Conservation (phyloP, 2,797 vertebrate genomes). For the Sandelia bainsii region DNA sequence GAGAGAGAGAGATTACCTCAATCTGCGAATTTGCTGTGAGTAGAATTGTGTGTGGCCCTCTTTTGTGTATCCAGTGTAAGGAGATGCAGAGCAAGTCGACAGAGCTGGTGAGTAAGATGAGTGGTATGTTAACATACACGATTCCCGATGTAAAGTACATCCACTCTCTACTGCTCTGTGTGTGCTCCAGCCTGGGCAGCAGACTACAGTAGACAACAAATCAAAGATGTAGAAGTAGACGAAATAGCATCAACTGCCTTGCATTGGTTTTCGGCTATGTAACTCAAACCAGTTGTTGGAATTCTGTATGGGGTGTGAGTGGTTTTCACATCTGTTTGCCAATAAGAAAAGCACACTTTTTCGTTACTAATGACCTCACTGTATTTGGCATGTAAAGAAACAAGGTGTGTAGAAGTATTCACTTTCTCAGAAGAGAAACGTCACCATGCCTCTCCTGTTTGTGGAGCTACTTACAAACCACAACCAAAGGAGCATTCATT, state of each 20-base stretch:
- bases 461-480: conserved; percentile 55
- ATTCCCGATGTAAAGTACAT: conserved; percentile 58
- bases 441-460: conserved; percentile 41
- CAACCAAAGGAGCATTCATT: conserved; percentile 26
- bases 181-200: conserved; percentile 34
- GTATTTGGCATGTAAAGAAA: conserved; percentile 60
- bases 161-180: conserved; percentile 37
- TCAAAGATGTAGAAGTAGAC: conserved; percentile 70
- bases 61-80: conserved; percentile 57
- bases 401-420: conserved; percentile 61
- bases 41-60: conserved; percentile 78
- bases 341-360: conserved; percentile 70
- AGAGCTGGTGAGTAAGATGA: conserved; percentile 71
- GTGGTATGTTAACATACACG: conserved; percentile 74
- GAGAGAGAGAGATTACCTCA: conserved; percentile 66
- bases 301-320: conserved; percentile 66
- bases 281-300: conserved; percentile 72
- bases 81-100: conserved; percentile 60
- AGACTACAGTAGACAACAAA: conserved; percentile 54
- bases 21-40: conserved; percentile 77
- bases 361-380: conserved; percentile 69
- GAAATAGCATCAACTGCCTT: conserved; percentile 67
- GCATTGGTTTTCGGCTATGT: conserved; percentile 50
- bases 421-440: conserved; percentile 54
- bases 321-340: conserved; percentile 79